Evolutionary conservation across 1,140 invertebrate species (phyloP).

Genomic region (Pseudachorutes palmiensis): DNA sequence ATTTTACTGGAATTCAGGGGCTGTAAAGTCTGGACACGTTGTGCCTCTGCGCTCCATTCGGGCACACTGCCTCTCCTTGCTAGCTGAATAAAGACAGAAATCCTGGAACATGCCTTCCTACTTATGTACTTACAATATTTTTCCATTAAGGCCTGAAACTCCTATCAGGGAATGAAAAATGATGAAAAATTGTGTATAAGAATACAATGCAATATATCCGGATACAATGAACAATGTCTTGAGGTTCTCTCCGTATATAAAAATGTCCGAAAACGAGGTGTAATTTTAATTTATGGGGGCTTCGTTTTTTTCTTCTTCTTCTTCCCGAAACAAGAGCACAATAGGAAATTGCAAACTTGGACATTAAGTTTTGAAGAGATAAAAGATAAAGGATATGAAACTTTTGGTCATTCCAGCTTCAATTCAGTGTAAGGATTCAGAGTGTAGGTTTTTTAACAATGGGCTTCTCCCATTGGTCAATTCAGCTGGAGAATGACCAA

Average conservation of each 20-base stretch:
- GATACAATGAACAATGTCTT: constrained; percentile 7
- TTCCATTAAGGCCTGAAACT: constrained; percentile 22
- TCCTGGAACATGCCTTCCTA: constrained; percentile 1
- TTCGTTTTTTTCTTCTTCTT: not conserved
- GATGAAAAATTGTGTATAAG: constrained; percentile 4
- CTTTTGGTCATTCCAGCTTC: not conserved
- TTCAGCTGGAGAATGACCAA: too few relatives aligned
- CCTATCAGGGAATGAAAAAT: constrained; percentile 9
- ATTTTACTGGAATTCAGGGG: too few relatives aligned
- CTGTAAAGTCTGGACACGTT: too few relatives aligned
- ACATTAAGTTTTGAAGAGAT: not conserved
- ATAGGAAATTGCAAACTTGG: not conserved
- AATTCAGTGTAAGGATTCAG: too few relatives aligned
- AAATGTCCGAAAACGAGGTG: constrained; percentile 3
- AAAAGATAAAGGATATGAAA: not conserved
- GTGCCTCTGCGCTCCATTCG: too few relatives aligned
- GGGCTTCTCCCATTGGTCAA: not conserved
- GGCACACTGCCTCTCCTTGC: too few relatives aligned
- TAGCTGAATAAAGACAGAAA: too few relatives aligned
- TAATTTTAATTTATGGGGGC: constrained; percentile 7
- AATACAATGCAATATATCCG: not conserved
- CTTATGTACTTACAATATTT: constrained; percentile 33
- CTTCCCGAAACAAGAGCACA: not conserved
- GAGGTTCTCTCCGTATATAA: not conserved
- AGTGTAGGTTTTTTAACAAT: too few relatives aligned